phyloP scores from a whole-genome alignment of 2,797 vertebrate genomes.

The Phoxinus dragarum region DNA sequence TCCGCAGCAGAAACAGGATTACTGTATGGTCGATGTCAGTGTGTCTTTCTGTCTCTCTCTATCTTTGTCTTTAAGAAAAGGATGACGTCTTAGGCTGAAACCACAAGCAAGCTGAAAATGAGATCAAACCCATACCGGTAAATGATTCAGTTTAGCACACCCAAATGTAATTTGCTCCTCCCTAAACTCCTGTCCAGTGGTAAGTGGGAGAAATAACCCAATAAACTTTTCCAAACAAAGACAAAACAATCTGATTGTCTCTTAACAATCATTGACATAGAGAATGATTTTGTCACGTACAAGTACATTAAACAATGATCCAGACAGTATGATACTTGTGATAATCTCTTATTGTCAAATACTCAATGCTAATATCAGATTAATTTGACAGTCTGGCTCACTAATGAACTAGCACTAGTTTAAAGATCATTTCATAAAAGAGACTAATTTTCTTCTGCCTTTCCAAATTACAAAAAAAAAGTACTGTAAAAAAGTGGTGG shows the following conservation, averaged over 20 bases:
- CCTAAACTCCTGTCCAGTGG: constrained; percentile 45
- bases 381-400: neutral
- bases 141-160: constrained; percentile 55
- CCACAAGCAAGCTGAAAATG: constrained; percentile 42
- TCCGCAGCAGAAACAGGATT: constrained; percentile 19
- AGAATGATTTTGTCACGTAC: neutral
- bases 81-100: constrained; percentile 27
- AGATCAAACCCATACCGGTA: constrained; percentile 47
- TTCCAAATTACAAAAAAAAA: neutral
- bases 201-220: constrained; percentile 40
- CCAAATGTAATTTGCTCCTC: constrained; percentile 52
- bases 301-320: neutral
- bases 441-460: neutral
- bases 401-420: neutral
- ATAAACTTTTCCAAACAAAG: constrained; percentile 14
- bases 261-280: neutral
- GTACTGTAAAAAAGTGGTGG: neutral
- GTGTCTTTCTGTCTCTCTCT: constrained; percentile 6
- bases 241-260: constrained; percentile 8
- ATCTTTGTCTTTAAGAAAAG: constrained; percentile 22
- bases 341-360: neutral
- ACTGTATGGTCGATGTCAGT: neutral
- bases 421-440: neutral
- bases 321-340: neutral
- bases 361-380: neutral